These are phyloP conservation scores for Antheraea yamamai DNA, from an alignment of 2,888 invertebrate species.

Conservation along the genomic window DNA sequence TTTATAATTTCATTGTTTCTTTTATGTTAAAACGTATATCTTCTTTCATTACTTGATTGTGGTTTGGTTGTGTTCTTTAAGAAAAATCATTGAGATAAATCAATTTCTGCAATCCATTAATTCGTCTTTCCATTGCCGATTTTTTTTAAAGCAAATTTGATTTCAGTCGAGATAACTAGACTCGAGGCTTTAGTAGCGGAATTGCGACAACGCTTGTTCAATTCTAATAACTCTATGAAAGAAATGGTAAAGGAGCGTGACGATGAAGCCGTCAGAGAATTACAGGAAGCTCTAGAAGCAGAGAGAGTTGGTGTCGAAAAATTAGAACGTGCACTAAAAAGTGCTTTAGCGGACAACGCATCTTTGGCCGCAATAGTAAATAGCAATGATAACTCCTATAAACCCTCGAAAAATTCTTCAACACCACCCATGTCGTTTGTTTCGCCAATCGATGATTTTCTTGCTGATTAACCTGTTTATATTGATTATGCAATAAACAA, in stretches of 20 bases:
- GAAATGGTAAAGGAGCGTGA: constrained; percentile 40
- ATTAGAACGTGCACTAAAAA: constrained; percentile 60
- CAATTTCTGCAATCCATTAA: not conserved
- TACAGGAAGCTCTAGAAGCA: constrained; percentile 57
- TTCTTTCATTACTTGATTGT: too few relatives aligned
- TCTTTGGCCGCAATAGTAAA: constrained; percentile 55
- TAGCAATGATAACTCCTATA: constrained; percentile 43
- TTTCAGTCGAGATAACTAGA: constrained; percentile 63
- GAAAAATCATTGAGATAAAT: not conserved
- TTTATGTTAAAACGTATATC: too few relatives aligned
- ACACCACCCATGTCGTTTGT: constrained; percentile 44
- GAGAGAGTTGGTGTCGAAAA: constrained; percentile 60
- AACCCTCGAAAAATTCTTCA: constrained; percentile 27
- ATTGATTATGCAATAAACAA: not conserved
- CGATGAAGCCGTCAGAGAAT: constrained; percentile 50
- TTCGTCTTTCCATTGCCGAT: not conserved
- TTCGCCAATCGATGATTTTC: constrained; percentile 65
- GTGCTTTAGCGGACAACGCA: constrained; percentile 66
- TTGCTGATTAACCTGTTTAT: constrained; percentile 56
- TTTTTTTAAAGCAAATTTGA: not conserved
- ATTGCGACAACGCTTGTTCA: constrained; percentile 47
- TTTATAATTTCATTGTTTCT: too few relatives aligned
- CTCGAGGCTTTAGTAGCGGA: constrained; percentile 55
- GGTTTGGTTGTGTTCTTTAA: not conserved
- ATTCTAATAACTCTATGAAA: constrained; percentile 26